Percentiles rank a stretch among this genome's conserved stretches.
Evolutionary conservation across 2,888 invertebrate species (phyloP).

Genomic region (Altica lythri): DNA sequence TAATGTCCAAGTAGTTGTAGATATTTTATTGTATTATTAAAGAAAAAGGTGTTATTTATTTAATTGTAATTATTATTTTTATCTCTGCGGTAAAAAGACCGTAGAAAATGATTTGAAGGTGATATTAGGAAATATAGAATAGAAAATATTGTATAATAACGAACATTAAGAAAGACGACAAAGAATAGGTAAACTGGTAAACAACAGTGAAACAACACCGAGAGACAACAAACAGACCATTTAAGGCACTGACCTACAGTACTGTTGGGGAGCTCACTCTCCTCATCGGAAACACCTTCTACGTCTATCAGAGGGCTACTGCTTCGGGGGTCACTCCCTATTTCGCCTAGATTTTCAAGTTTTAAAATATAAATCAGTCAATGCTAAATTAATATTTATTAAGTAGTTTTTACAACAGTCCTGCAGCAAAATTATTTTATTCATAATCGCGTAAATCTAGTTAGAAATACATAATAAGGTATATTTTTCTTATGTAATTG

Average conservation of each 20-base stretch:
- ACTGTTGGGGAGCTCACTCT: constrained; percentile 58
- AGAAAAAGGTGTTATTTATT: no score
- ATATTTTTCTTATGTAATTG: no score
- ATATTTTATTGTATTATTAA: no score
- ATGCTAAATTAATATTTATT: constrained; percentile 25
- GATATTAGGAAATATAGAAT: no score
- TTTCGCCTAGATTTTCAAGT: constrained; percentile 62
- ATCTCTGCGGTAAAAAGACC: no score
- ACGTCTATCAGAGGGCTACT: constrained; percentile 71
- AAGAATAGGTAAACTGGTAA: constrained; percentile 42
- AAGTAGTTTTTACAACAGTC: constrained; percentile 19
- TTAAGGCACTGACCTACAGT: constrained; percentile 65
- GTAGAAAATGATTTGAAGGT: no score
- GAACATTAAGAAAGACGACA: constrained; percentile 42
- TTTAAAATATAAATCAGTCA: constrained; percentile 40
- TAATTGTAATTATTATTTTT: no score
- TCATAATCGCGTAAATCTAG: no score
- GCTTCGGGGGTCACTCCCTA: constrained; percentile 63
- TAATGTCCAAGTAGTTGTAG: no score
- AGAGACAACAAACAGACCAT: constrained; percentile 52
- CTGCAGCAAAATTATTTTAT: no score
- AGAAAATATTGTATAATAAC: constrained; percentile 31
- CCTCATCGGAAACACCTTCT: constrained; percentile 67
- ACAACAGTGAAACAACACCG: constrained; percentile 56
- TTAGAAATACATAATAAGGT: no score